Evolutionary conservation across 2,113 vertebrate genomes (phyloP).

Genomic region (Aptenodytes patagonicus): DNA sequence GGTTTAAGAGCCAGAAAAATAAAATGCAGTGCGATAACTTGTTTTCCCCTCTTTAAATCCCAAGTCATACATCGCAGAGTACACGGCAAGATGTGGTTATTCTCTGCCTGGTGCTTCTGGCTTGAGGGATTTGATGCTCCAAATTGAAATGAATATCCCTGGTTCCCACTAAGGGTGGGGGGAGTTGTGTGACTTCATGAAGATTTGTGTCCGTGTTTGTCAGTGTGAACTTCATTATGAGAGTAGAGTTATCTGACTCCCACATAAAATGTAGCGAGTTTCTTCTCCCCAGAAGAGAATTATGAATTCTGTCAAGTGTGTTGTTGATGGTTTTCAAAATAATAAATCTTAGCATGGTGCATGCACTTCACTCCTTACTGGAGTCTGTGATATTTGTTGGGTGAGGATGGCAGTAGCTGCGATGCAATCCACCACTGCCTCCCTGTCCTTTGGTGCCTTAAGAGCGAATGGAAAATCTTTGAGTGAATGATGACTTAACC

Average conservation of each 20-base stretch:
- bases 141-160: neutral
- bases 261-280: neutral
- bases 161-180: neutral
- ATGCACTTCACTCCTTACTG: rapidly evolving
- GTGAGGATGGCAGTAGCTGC: neutral
- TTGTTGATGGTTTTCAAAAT: neutral
- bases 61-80: neutral
- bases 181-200: neutral
- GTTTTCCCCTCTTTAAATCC: neutral
- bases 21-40: neutral
- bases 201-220: neutral
- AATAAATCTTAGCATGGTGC: neutral
- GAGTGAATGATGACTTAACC: neutral
- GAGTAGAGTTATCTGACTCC: neutral
- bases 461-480: neutral
- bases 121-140: neutral
- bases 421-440: neutral
- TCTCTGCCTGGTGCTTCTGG: neutral
- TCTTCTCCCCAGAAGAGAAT: neutral
- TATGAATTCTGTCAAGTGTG: neutral
- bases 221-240: neutral
- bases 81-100: neutral
- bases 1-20: neutral
- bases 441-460: neutral
- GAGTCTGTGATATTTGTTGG: neutral